Base-by-base conservation (phyloP, 92 coral and sea anemone genomes). In the Nematostella vectensis region DNA sequence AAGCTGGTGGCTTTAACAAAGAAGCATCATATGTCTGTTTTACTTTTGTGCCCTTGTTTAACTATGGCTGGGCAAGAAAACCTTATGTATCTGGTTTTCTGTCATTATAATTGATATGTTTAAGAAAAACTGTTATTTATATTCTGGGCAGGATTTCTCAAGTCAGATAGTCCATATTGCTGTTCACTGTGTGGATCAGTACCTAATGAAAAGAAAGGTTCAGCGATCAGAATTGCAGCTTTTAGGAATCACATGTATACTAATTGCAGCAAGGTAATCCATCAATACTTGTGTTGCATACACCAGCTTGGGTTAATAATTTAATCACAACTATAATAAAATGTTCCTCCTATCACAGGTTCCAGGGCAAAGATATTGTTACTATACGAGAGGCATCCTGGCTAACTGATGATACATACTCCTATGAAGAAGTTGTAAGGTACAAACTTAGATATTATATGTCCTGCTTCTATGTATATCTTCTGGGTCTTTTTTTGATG, bases 381-480 rank as follows among this genome's bases (percentile, higher is more conserved):
- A 91, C 98, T 0, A 91, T 91, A 12, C 75, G 98, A 61, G 98
- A 91, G 59, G 94, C 98, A 27, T 83, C 98, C 1, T 91, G 98
- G 98, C 69, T 91, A 25, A 91, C 98, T 27, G 98, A 91, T 23
- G 83, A 88, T 50, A 91, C 98, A 11, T 91, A 91, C 52, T 72
- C 83, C 60, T 91, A 91, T 55, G 98, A 87, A 62, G 93, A 86
- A 50, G 98, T 91, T 54, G 98, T 91, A 2, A 80, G 97, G 97
- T 85, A 70, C 30, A 58, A 28, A 15, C 8, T 18, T 16, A 28
- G 29, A 2, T 12, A 27, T 48, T 29, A 23, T 0, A 36, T 8
- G 15, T 8, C 42, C n/a, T n/a, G n/a, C n/a, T n/a, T n/a, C n/a
- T n/a, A n/a, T n/a, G n/a, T n/a, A n/a, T n/a, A n/a, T n/a, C n/a